Evolutionary conservation across 2,113 vertebrate species (phyloP).

Genomic region (Phrynosoma platyrhinos): DNA sequence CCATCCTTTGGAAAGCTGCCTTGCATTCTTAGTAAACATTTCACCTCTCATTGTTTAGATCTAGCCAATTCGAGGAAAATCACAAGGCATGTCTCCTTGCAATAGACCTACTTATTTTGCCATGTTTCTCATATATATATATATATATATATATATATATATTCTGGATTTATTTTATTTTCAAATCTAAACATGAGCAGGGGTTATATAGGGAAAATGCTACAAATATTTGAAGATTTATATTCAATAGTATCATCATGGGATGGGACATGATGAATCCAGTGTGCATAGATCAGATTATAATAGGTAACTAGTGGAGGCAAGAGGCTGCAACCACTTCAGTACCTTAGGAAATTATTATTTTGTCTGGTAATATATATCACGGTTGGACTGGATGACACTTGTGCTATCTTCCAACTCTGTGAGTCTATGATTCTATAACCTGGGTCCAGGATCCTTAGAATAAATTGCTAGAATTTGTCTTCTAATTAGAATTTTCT

Average conservation of each 20-base stretch:
- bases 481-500: conserved; percentile 33
- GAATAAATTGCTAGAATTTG: conserved; percentile 24
- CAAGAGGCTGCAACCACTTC: background rate
- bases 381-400: too few relatives aligned
- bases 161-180: too few relatives aligned
- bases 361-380: background rate
- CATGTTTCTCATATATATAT: too few relatives aligned
- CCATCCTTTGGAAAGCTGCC: background rate
- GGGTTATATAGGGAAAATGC: background rate
- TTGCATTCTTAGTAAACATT: too few relatives aligned
- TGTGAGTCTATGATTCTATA: too few relatives aligned
- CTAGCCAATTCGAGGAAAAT: background rate
- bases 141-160: too few relatives aligned
- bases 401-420: too few relatives aligned
- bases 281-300: background rate
- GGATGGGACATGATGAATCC: too few relatives aligned
- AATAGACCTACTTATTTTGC: background rate
- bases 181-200: background rate
- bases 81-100: background rate
- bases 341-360: background rate
- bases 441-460: background rate
- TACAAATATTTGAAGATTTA: background rate
- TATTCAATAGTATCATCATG: background rate
- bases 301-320: background rate
- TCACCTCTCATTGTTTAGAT: background rate